Evolutionary conservation across 2,113 vertebrate genomes (phyloP).

Genomic region (Ctenodactylus gundi): DNA sequence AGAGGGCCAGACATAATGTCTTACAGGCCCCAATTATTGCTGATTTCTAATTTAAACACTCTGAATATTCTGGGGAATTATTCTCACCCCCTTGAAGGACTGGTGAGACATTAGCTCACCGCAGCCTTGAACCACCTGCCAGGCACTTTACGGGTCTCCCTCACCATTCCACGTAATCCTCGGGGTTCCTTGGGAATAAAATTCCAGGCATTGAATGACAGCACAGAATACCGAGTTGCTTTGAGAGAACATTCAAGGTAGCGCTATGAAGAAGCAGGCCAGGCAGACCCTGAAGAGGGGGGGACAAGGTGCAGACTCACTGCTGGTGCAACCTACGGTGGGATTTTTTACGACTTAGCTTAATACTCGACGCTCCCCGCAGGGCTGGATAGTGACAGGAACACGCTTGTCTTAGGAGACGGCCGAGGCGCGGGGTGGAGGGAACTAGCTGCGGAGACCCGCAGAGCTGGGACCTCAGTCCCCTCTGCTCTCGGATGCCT

Average conservation of each 20-base stretch:
- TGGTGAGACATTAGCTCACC: slow-evolving; percentile 76
- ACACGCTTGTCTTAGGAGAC: accelerated
- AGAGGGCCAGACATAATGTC: slow-evolving; percentile 19
- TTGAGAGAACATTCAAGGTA: background rate
- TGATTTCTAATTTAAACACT: slow-evolving; percentile 24
- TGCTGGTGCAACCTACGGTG: accelerated
- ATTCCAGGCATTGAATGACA: slow-evolving; percentile 22
- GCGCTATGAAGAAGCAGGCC: background rate
- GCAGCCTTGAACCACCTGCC: slow-evolving; percentile 66
- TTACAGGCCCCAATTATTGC: background rate
- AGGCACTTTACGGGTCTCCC: slow-evolving; percentile 66
- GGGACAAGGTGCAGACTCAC: accelerated
- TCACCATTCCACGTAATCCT: slow-evolving; percentile 46
- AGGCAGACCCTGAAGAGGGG: too few relatives aligned
- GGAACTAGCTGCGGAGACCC: too few relatives aligned
- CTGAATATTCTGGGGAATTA: slow-evolving; percentile 17
- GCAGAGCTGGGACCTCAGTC: too few relatives aligned
- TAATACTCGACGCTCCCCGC: accelerated
- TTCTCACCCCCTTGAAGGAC: slow-evolving; percentile 56
- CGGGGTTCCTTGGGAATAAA: slow-evolving; percentile 42
- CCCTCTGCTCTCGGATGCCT: accelerated
- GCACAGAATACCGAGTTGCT: background rate
- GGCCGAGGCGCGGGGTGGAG: accelerated
- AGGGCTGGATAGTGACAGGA: accelerated
- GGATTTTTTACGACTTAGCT: background rate